Base-by-base conservation (phyloP, 2,797 vertebrate species). In the Anolis apletophallus region DNA sequence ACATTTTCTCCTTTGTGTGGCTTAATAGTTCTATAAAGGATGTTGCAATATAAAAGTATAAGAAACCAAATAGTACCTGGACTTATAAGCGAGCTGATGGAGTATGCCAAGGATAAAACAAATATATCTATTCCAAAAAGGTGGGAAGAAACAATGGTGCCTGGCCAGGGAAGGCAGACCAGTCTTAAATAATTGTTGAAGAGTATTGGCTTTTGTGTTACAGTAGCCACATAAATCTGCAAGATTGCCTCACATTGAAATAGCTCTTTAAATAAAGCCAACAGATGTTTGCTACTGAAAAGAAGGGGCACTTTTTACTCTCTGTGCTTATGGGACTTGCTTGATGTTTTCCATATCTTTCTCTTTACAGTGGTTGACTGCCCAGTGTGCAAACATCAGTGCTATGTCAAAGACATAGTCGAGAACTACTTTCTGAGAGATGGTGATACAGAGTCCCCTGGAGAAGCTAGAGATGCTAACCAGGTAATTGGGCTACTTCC, bases 401-500 rank as follows among this genome's bases (percentile, higher is more conserved):
- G 96, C 85, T 94, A 89, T 61, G 91, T 94, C 2, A 93, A 93
- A 81, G 96, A 97, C 17, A 91, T 97, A 0, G 91, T 96, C 84
- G 96, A 97, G 80, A 97, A 97, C 77, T 95, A 96, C 1, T 97
- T 97, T 23, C 87, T 97, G 91, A 93, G 92, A 26, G 96, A 96
- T 69, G 81, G 85, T 1, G 90, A 81, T 1, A 46, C 81, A 0
- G 91, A 94, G 61, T 1, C 84, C 0, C 68, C 91, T 3, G 26
- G 86, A 0, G 83, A 92, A 23, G 61, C 88, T 85, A 94, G 88
- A 81, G 93, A 80, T 26, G 87, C 93, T 0, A 94, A 91, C 54
- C 96, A 96, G 95, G 96, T 96, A 85, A 46, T 0, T 0, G 19
- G 17, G 12, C 19, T n/a, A n/a, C 1, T 1, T 26, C 10, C 13